These are phyloP conservation scores for Pangasianodon gigas DNA, from an alignment of 2,113 vertebrate genomes.

Conservation along the genomic window DNA sequence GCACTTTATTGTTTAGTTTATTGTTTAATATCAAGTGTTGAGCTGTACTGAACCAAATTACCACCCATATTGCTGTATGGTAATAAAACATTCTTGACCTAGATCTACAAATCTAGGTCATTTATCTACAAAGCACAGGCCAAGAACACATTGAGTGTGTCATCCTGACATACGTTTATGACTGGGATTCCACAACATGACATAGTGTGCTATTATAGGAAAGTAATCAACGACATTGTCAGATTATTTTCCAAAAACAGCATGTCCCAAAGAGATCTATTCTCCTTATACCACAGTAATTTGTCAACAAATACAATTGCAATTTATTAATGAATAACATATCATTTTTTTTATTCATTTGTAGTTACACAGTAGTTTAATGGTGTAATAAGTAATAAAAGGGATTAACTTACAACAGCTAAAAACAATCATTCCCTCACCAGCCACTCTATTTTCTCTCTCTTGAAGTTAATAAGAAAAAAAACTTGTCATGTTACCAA, in stretches of 20 bases:
- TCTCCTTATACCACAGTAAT: not conserved
- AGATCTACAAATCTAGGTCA: no score
- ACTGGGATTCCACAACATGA: not conserved
- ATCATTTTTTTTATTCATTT: no score
- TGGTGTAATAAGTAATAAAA: not conserved
- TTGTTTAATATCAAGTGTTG: not conserved
- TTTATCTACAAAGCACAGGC: slow-evolving; percentile 17
- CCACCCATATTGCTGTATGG: not conserved
- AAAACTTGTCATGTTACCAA: not conserved
- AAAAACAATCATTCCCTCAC: not conserved
- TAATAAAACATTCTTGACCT: not conserved
- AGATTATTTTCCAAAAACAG: not conserved
- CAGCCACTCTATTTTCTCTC: not conserved
- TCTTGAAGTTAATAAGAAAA: not conserved
- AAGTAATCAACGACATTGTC: no score
- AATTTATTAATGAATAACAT: not conserved
- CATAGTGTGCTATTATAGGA: not conserved
- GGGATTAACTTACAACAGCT: not conserved
- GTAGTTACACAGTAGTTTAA: no score
- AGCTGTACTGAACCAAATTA: not conserved
- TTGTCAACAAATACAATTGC: no score
- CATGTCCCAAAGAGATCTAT: not conserved
- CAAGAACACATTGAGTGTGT: not conserved
- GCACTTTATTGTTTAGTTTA: not conserved
- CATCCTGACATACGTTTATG: not conserved